These are phyloP conservation scores for Heliconius aoede DNA, from an alignment of 2,888 invertebrate genomes.

Conservation along the genomic window DNA sequence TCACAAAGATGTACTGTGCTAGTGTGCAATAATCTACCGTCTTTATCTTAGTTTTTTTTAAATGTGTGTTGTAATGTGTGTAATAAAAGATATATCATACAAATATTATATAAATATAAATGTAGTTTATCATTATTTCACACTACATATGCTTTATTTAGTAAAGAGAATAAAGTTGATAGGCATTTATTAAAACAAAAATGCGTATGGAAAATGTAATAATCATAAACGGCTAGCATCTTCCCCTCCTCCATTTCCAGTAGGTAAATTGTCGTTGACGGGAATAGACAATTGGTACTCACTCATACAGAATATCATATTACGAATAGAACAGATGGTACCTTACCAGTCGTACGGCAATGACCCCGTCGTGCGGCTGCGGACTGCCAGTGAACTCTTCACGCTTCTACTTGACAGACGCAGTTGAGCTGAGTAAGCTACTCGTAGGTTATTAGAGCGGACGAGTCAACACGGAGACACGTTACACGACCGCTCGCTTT, in stretches of 20 bases:
- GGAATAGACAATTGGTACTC: not conserved
- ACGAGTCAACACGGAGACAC: conserved; percentile 48
- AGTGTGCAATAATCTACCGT: not conserved
- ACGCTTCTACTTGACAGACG: conserved; percentile 60
- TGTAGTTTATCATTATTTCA: not conserved
- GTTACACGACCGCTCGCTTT: conserved; percentile 62
- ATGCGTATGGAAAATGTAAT: not conserved
- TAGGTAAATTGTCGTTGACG: not conserved
- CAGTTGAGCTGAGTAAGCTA: conserved; percentile 54
- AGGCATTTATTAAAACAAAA: not conserved
- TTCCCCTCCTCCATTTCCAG: not conserved
- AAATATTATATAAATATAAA: not conserved
- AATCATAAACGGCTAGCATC: not conserved
- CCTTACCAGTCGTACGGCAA: conserved; percentile 61
- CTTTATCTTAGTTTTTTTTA: not conserved
- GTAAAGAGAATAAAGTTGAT: not conserved
- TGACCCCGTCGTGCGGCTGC: conserved; percentile 59
- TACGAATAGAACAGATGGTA: conserved; percentile 42
- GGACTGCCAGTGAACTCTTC: conserved; percentile 66
- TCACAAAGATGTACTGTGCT: conserved; percentile 4
- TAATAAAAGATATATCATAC: not conserved
- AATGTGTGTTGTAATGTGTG: no score
- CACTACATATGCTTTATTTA: not conserved
- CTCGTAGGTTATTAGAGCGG: conserved; percentile 61
- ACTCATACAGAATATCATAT: not conserved